Evolutionary conservation across 2,888 invertebrate species (phyloP), one percentile per base, ranked within the genome.

Genomic region (Tribolium freemani): DNA sequence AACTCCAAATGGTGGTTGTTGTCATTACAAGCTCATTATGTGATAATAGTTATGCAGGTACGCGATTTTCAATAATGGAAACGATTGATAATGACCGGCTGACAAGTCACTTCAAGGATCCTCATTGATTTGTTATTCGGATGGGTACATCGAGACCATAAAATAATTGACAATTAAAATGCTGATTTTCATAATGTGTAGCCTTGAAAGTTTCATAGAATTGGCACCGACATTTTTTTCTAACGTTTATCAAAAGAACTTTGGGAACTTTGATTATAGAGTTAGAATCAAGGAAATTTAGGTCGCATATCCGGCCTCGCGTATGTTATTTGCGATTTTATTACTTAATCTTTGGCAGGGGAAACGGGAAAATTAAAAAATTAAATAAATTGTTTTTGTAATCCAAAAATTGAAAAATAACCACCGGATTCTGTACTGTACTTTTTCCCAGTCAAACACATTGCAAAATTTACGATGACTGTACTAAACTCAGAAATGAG

Each of bases 41-140:
- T 11, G 63, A 63, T 63, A 63, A 63, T 63, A 51, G 31, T 31
- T 63, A 63, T 63, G 63, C 63, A 31, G 63, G 63, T 63, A 51
- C 63, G 44, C 57, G 44, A 57, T 57, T 57, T 31, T 10, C 30
- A 16, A 60, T 48, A 30, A 60, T 60, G 3, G 48, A 26, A 60
- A 46, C 21, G 26, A 26, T 16, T 48, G 26, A 10, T 58, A 45
- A 60, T 48, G 26, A 10, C 20, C 13, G 6, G 48, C 60, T 9
- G 30, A 63, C 16, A 50, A 50, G 63, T 30, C 63, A 38, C 38
- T 26, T 50, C 63, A 63, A 63, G 63, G 63, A 11, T 63, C 50
- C n/a, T 5, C 16, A 57, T 57, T 57, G 13, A 48, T 38, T 26
- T 38, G 8, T 38, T 38, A 38, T 38, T 38, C 38, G 38, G 38